Evolutionary conservation across 2,113 vertebrate species (phyloP).

Genomic region (Chionodraco myersi): DNA sequence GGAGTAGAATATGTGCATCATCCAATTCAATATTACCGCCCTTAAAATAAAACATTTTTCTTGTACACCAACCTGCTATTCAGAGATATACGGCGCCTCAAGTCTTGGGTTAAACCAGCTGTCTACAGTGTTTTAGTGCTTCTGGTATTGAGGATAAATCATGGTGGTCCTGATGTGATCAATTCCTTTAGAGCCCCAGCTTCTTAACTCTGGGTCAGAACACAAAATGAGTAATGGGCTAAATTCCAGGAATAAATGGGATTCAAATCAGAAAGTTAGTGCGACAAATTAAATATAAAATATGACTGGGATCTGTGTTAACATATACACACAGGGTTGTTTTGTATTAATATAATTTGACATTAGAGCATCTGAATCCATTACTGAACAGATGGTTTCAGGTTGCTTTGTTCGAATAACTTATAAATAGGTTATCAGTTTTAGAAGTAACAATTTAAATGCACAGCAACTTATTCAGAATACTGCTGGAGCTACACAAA

Average conservation of each 20-base stretch:
- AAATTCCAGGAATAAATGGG: neutral
- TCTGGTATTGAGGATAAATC: slow-evolving; percentile 6
- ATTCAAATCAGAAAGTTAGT: neutral
- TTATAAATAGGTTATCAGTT: neutral
- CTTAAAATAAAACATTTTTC: slow-evolving; percentile 19
- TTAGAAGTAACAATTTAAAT: neutral
- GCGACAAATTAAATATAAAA: too few species aligned
- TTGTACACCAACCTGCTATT: neutral
- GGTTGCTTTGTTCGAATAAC: too few species aligned
- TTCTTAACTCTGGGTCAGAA: slow-evolving; percentile 6
- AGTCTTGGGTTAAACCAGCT: neutral
- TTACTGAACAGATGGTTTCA: too few species aligned
- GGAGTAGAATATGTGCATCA: slow-evolving; percentile 1
- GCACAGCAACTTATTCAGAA: neutral
- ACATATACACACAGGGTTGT: too few species aligned
- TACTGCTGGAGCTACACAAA: slow-evolving; percentile 13
- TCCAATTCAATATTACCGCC: slow-evolving; percentile 5
- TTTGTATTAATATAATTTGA: too few species aligned
- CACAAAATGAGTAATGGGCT: neutral
- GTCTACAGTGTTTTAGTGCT: neutral
- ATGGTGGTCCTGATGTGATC: slow-evolving; percentile 16
- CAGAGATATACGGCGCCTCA: neutral
- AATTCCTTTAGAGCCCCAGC: slow-evolving; percentile 5
- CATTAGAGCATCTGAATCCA: too few species aligned
- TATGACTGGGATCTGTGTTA: neutral